Base-by-base conservation (phyloP, 2,797 vertebrate genomes). In the Chromobotia macracanthus region DNA sequence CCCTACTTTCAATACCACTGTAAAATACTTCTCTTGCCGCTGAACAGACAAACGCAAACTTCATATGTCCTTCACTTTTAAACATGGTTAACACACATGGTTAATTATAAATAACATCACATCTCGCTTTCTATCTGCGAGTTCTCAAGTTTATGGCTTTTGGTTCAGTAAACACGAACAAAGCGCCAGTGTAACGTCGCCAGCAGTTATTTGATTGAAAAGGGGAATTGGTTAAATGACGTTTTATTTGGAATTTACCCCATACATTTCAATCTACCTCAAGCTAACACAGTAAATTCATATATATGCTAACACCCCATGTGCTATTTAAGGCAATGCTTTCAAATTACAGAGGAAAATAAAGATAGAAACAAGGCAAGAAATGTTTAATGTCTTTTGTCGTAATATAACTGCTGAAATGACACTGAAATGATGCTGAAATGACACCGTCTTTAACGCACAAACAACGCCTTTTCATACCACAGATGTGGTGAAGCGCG, bases 341-440 rank as follows among this genome's bases (percentile, higher is more conserved):
- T 64, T 69, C 41, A 23, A 63, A 78, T 44, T 55, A 38, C 31
- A 75, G 16, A 66, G 64, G 4, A 38, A 66, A 81, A 63, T 31
- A 51, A 75, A 55, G 46, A 5, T 66, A 71, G 19, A 41, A 80
- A 55, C 64, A 76, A 83, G 72, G 75, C 67, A 79, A 79, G 75
- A 79, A 61, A 66, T 18, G 64, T 69, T 65, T 68, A 46, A 81
- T 79, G 79, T 83, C 75, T 80, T 83, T 79, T 73, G 73, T 83
- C 77, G 55, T 56, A 79, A 67, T 1, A 11, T 65, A 66, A 79
- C 23, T 38, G 53, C 31, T 73, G 31, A 75, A 46, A 66, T 1
- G 11, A 41, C 65, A 77, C 18, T 63, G n/a, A n/a, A n/a, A n/a
- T n/a, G n/a, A n/a, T 38, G 53, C 31, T 73, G 31, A 75, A 46